Base-by-base conservation (phyloP, 2,113 vertebrate genomes). In the Isichthys henryi region DNA sequence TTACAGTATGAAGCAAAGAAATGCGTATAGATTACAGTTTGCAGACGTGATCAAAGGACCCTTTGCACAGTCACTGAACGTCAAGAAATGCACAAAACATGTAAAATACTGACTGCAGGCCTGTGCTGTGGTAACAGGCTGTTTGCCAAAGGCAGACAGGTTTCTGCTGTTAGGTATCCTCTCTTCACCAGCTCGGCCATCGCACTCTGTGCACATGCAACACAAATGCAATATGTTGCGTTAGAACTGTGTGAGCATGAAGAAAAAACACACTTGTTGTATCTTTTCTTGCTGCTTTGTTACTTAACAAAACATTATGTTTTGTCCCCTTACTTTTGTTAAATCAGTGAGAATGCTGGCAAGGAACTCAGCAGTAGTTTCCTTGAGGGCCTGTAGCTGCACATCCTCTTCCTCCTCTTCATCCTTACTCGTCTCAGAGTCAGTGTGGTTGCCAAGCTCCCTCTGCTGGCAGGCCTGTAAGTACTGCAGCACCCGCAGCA, bases 351-450 rank as follows among this genome's bases (percentile, higher is more conserved):
- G 95, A 90, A 99, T 93, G 92, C 96, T 96, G 85, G 97, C 96
- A 62, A 99, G 96, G 88, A 99, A 96, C 94, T 99, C 98, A 85
- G 96, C 95, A 77, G 96, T 96, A 91, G 97, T 96, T 90, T 98
- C 97, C 91, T 96, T 95, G 86, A 99, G 94, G 88, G 96, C 96
- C 93, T 96, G 95, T 89, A 98, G 92, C 92, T 97, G 97, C 86
- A 96, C 96, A 84, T 98, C 96, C 56, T 95, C 70, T 3, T 89
- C 88, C 3, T 85, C 88, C 1, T 85, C 48, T 0, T 85, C 43
- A 93, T 86, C 0, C 92, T 91, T 8, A 91, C 74, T 85, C 6
- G 74, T 90, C 88, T 70, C 48, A 46, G 95, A 92, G 94, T 95
- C 88, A 21, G 70, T 86, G n/a, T 74, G 46, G 46, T 91, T 93